Evolutionary conservation across 2,888 invertebrate genomes (phyloP).

Genomic region (Acleris laterana): DNA sequence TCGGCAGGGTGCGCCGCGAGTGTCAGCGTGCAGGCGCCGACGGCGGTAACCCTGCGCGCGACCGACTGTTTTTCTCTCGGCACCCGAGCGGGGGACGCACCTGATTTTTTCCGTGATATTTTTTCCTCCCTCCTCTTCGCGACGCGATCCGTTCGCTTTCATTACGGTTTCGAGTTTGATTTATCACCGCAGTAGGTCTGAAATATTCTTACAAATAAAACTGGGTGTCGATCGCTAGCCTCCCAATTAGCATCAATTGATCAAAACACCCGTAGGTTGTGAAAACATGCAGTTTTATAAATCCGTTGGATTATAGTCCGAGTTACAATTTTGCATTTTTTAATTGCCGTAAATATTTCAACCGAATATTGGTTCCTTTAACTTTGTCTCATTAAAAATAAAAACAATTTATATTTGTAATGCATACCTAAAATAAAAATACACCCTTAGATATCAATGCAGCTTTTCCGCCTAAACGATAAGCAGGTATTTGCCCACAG

Average conservation of each 20-base stretch:
- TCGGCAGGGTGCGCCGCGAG: background rate
- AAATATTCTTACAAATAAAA: constrained; percentile 80
- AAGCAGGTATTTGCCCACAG: constrained; percentile 9
- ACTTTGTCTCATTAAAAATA: no score
- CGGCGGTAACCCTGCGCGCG: constrained; percentile 56
- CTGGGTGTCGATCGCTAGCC: constrained; percentile 79
- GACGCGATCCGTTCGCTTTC: constrained; percentile 85
- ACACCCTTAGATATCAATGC: no score
- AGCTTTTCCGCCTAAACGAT: background rate
- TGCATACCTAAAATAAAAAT: background rate
- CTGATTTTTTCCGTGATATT: constrained; percentile 85
- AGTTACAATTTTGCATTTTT: background rate
- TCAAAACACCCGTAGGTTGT: constrained; percentile 56
- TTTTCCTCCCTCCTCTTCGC: constrained; percentile 83
- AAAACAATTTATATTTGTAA: no score
- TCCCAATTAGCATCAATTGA: constrained; percentile 80
- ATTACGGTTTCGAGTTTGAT: constrained; percentile 85
- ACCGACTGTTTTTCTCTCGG: constrained; percentile 81
- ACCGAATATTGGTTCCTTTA: no score
- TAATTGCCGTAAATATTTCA: background rate
- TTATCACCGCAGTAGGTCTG: constrained; percentile 82
- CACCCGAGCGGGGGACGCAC: constrained; percentile 82
- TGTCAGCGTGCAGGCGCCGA: constrained; percentile 45
- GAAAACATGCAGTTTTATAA: constrained; percentile 41
- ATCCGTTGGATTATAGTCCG: background rate